Conservation (phyloP, 2,888 invertebrate species). For the Eucera pruinosa region DNA sequence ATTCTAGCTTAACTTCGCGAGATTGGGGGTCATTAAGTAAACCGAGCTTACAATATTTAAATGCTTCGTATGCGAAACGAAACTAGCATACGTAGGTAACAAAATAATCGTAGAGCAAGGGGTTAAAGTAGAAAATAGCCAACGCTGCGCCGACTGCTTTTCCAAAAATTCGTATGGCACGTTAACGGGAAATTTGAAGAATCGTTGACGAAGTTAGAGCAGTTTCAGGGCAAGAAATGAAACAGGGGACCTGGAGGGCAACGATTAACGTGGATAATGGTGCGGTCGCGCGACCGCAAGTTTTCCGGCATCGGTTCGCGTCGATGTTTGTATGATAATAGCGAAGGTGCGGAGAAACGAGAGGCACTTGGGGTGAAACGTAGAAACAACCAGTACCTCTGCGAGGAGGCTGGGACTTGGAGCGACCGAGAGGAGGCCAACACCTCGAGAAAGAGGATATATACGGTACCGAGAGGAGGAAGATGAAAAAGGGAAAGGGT, state of each 20-base stretch:
- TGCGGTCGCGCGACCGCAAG: conserved; percentile 76
- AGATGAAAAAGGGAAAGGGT: conserved; percentile 31
- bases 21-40: too few relatives aligned
- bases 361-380: conserved; percentile 68
- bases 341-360: conserved; percentile 82
- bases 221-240: too few relatives aligned
- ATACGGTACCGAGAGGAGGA: conserved; percentile 23
- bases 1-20: too few relatives aligned
- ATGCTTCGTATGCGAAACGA: too few relatives aligned
- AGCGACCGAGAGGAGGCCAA: conserved; percentile 37
- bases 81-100: too few relatives aligned
- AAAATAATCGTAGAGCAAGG: too few relatives aligned
- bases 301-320: conserved; percentile 80
- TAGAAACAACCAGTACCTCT: conserved; percentile 49
- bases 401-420: conserved; percentile 37
- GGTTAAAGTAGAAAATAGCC: too few relatives aligned
- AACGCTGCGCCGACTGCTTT: too few relatives aligned
- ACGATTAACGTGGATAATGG: conserved; percentile 77
- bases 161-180: too few relatives aligned
- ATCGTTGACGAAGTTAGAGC: too few relatives aligned
- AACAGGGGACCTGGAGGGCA: conserved; percentile 57
- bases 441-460: conserved; percentile 37
- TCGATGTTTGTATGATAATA: conserved; percentile 84
- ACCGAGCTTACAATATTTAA: too few relatives aligned
- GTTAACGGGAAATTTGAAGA: too few relatives aligned